Base-by-base conservation (phyloP, 1,140 invertebrate species). In the Hypothenemus hampei region DNA sequence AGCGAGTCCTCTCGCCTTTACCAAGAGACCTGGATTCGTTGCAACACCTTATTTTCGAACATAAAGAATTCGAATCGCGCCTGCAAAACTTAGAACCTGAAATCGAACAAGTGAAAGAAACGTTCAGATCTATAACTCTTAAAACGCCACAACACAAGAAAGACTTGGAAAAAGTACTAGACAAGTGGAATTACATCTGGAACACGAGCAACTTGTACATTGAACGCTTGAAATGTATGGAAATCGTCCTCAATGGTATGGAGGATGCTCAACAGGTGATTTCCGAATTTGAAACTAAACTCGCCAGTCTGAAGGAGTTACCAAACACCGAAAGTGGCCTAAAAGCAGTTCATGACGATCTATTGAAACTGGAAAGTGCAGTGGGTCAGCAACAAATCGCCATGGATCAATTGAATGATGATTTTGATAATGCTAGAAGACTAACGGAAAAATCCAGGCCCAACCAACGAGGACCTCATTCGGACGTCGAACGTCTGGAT, bases 401-500 rank as follows among this genome's bases (percentile, higher is more conserved):
- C 7, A 85, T 98, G 64, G 92, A 97, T 69, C 86, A 90, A 65
- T 77, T 99, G 69, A 89, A 90, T 65, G 88, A 91, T 55, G 92
- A 97, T 67, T 85, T 90, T 0, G 86, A 87, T 62, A 89, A 87
- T 68, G 84, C 93, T 26, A 80, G 91, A 36, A 81, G 88, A 29
- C 75, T 95, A 39, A 92, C 93, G 0, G 91, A 93, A 64, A 85
- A 84, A 63, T 93, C 91, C 1, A 73, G 93, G 46, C 82, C 72
- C 79, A 72, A 73, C 78, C 80, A 82, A 71, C 79, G 73, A 29
- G 84, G 76, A 48, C 80, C 76, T 62, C 75, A 82, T 69, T 62
- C 86, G 84, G 96, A 98, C 75, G 81, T 99, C 49, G 94, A 97
- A 63, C 77, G 87, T 13, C 71, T 98, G n/a, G 94, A 98, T 69